phyloP scores from a whole-genome alignment of 2,888 invertebrate species.

The Dasysyrphus tricinctus region DNA sequence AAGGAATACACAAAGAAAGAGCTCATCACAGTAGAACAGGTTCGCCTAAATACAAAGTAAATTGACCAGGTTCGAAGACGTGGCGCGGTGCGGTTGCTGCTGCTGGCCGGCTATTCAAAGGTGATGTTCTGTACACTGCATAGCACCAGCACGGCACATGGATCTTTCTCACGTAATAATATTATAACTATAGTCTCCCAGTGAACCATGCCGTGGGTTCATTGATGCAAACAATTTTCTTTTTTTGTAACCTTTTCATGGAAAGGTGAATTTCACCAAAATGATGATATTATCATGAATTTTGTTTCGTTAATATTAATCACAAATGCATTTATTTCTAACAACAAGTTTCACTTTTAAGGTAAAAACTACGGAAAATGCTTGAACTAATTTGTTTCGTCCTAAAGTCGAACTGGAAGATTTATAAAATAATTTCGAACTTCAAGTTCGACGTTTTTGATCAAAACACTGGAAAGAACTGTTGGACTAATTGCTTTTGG shows the following conservation, averaged over 20 bases:
- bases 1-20: constrained; percentile 12
- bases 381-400: too few relatives aligned
- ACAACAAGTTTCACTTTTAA: too few relatives aligned
- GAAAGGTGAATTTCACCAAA: constrained; percentile 8
- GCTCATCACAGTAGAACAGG: constrained; percentile 45
- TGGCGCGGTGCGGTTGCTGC: background rate
- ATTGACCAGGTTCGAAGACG: constrained; percentile 37
- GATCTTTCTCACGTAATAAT: constrained; percentile 53
- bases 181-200: constrained; percentile 46
- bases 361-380: too few relatives aligned
- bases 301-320: too few relatives aligned
- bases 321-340: too few relatives aligned
- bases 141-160: constrained; percentile 42
- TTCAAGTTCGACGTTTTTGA: too few relatives aligned
- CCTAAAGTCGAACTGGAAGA: too few relatives aligned
- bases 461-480: too few relatives aligned
- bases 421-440: too few relatives aligned
- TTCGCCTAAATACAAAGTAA: constrained; percentile 48
- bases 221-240: constrained; percentile 30
- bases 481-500: too few relatives aligned
- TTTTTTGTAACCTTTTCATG: background rate
- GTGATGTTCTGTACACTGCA: constrained; percentile 33
- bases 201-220: constrained; percentile 36
- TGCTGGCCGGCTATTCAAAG: constrained; percentile 25
- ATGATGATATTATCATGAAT: too few relatives aligned